Evolutionary conservation across 2,797 vertebrate species (phyloP).

Genomic region (Cyclopterus lumpus): DNA sequence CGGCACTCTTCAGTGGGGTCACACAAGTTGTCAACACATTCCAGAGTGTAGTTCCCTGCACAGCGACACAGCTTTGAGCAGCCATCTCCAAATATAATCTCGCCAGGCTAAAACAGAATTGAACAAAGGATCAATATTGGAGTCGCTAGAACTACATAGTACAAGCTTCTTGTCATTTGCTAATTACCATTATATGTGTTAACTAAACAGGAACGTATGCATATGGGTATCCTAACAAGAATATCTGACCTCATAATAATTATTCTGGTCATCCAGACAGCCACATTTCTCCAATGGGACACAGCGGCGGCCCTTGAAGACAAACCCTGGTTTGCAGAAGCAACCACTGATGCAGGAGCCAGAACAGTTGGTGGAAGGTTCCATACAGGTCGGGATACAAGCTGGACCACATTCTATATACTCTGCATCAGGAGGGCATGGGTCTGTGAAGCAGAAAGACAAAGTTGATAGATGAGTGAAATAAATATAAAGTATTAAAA

Average conservation of each 20-base stretch:
- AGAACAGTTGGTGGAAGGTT: conserved; percentile 81
- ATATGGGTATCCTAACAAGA: neutral
- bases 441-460: conserved; percentile 52
- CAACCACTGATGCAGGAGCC: conserved; percentile 80
- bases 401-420: conserved; percentile 82
- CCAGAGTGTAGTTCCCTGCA: conserved; percentile 82
- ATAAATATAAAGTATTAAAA: neutral
- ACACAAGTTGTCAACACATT: conserved; percentile 83
- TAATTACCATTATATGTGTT: neutral
- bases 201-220: neutral
- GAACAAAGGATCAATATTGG: neutral
- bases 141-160: neutral
- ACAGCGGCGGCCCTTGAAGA: conserved; percentile 79
- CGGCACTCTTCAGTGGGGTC: conserved; percentile 82
- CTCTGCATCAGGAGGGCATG: conserved; percentile 80
- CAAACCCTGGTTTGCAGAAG: conserved; percentile 85
- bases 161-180: neutral
- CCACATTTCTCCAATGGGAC: conserved; percentile 80
- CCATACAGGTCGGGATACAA: conserved; percentile 81
- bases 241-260: conserved; percentile 81
- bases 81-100: conserved; percentile 77
- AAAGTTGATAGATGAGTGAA: neutral
- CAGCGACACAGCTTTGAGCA: conserved; percentile 82
- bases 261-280: conserved; percentile 81
- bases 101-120: conserved; percentile 68